Evolutionary conservation across 2,797 vertebrate genomes (phyloP).

Genomic region (Cyprinella venusta): DNA sequence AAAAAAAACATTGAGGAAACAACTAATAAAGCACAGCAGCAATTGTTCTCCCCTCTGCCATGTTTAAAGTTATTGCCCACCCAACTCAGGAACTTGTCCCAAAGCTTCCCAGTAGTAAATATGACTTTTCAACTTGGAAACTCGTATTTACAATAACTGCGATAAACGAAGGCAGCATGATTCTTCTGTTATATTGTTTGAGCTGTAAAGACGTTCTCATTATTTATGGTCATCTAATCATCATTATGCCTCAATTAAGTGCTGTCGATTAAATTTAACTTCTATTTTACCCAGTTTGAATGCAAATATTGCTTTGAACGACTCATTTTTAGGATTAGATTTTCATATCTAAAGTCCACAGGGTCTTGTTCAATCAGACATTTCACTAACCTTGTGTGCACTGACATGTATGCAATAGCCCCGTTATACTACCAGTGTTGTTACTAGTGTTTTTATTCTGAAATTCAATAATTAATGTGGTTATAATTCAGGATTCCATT

Average conservation of each 20-base stretch:
- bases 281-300: background rate
- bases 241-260: background rate
- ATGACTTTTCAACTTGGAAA: no score
- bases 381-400: background rate
- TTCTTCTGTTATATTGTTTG: background rate
- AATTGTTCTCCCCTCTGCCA: background rate
- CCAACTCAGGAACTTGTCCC: background rate
- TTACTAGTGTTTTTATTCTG: no score
- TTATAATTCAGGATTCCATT: no score
- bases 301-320: background rate
- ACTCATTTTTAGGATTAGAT: background rate
- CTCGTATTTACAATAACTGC: no score
- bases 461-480: no score
- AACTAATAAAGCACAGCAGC: no score
- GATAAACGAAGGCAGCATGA: background rate
- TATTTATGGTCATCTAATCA: background rate
- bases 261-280: background rate
- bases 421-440: no score
- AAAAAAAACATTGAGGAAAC: no score
- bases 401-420: background rate
- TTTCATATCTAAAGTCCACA: background rate
- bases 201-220: no score
- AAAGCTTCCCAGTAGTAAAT: background rate
- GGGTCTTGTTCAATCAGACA: background rate
- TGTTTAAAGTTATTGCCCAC: background rate